These are phyloP conservation scores for Tenodera sinensis DNA, from an alignment of 2,888 invertebrate genomes.

Conservation along the genomic window DNA sequence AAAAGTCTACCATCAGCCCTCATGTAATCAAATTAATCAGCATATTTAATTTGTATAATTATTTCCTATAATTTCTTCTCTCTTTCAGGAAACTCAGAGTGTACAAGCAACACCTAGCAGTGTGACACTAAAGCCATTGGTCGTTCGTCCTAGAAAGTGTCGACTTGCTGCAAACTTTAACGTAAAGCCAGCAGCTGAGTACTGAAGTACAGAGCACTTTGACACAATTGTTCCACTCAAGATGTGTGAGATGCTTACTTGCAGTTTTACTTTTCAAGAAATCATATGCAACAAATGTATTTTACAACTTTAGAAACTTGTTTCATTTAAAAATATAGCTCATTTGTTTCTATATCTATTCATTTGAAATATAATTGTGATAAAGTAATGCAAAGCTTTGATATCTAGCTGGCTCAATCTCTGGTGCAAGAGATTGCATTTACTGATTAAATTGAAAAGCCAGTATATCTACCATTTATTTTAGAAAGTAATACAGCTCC, in stretches of 20 bases:
- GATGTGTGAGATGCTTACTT: background rate
- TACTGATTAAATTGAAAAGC: background rate
- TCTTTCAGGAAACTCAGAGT: background rate
- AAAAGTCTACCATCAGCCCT: no score
- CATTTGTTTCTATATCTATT: background rate
- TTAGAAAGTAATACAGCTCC: background rate
- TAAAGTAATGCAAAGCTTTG: background rate
- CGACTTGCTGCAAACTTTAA: conserved; percentile 45
- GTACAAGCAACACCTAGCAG: conserved; percentile 30
- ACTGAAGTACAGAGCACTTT: background rate
- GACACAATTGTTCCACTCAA: background rate
- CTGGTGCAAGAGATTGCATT: background rate
- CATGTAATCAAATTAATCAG: no score
- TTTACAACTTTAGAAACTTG: background rate
- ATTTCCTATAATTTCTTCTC: background rate
- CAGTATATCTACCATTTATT: background rate
- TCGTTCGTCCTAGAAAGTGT: conserved; percentile 38
- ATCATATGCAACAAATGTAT: background rate
- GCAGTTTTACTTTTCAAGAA: background rate
- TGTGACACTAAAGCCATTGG: conserved; percentile 15
- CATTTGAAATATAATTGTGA: background rate
- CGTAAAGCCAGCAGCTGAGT: background rate
- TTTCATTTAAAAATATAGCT: background rate
- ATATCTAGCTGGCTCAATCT: background rate
- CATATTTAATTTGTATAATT: no score